Evolutionary conservation across 30 jellyfish, hydroid and myxozoan genomes (phyloP), one percentile per base, ranked within the genome.

Genomic region (Turritopsis dohrnii): DNA sequence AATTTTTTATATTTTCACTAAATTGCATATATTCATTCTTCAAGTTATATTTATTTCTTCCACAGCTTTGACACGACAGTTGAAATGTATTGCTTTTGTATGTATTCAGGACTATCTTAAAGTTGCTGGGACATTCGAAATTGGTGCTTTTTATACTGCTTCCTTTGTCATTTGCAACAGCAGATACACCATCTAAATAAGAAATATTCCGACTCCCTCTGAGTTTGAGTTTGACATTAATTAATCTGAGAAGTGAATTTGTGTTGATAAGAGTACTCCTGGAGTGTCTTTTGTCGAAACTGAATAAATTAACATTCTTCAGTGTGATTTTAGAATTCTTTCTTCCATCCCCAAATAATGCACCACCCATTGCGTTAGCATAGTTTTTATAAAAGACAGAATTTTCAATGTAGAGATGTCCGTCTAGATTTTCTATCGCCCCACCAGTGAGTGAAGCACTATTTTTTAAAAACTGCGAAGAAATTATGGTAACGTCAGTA

Each of bases 321-420:
- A n/a, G 31, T 27, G 30, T 69, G 28, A n/a, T 69, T 69, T n/a
- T n/a, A 69, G 28, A 1, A 23, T 19, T 23, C 0, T 1, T 69
- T 0, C 31, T 0, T 69, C 17, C 77, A 69, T 69, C 77, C 16
- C 77, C 77, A 0, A n/a, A 69, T 69, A 69, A 7, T 0, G 77
- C 77, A n/a, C 77, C 77, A n/a, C 77, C 77, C 28, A 27, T 27
- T 7, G 77, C 28, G 31, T 69, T 23, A 7, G 77, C 77, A 0
- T 23, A 69, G 30, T 69, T 69, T 23, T 1, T 69, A 69, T 69
- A 16, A 27, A 69, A 69, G 9, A 69, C 30, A 69, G 23, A 69
- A 21, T 69, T 69, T 69, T 27, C 17, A 8, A 69, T 69, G 31
- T n/a, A 69, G 28, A 69, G 31, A n/a, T 69, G 28, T n/a, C 77